Base-by-base conservation (phyloP, 2,888 invertebrate species). In the Plagodis pulveraria region DNA sequence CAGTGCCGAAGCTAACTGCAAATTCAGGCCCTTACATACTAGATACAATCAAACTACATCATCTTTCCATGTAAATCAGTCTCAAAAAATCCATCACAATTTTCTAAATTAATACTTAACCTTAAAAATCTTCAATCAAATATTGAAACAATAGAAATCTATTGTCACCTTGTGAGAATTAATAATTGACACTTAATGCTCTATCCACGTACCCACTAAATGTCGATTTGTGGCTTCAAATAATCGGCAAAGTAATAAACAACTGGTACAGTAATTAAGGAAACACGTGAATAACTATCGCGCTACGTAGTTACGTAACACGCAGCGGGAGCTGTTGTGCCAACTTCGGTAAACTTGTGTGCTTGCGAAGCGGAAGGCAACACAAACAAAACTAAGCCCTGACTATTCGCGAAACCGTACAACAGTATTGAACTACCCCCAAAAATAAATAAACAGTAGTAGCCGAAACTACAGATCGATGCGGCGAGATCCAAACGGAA, bases 381-480 rank as follows among this genome's bases (percentile, higher is more conserved):
- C 45, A 53, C 33, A 53, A 54, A 48, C 54, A 48, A 54, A 54
- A 41, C 51, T 51, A 51, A 43, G 35, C 51, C 44, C 48, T 34
- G 50, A 44, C 44, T 51, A 51, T 51, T 40, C 35, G 48, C 10
- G 47, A 41, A 47, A 42, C 47, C 12, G 42, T 36, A 51, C 22
- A 47, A 43, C 48, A 12, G 40, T 50, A 43, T 35, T 44, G 48
- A 55, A 58, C 50, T 58, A 38, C 42, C 41, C 42, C 34, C 34
- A 54, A 51, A 55, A 50, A 32, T 50, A 44, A 53, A 50, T 43
- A 35, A 42, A 54, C 34, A 54, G 44, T 35, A 35, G 11, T 48
- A 43, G 6, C n/a, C 12, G 38, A 36, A 40, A 45, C 41, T 2
- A 5, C 47, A 22, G 45, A 59, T 59, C 54, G 46, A 59, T 50